Evolutionary conservation across 2,113 vertebrate genomes (phyloP).

Genomic region (Pleuronectes platessa): DNA sequence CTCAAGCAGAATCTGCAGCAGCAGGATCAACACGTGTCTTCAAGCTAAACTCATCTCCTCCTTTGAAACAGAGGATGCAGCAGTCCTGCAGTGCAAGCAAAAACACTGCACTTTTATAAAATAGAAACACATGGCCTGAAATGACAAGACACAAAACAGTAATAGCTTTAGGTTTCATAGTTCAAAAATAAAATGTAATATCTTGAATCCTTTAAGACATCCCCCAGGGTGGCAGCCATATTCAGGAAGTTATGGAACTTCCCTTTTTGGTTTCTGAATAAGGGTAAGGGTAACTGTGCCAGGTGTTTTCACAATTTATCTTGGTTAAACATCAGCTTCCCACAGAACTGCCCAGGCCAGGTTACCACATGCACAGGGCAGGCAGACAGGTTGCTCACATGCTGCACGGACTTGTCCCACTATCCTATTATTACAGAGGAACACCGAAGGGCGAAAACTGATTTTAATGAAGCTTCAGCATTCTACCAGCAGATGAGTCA

Average conservation of each 20-base stretch:
- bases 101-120: too few relatives aligned
- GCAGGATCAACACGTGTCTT: too few relatives aligned
- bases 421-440: not conserved
- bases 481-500: not conserved
- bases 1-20: too few relatives aligned
- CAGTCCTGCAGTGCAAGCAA: too few relatives aligned
- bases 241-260: constrained; percentile 60
- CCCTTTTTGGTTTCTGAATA: constrained; percentile 70
- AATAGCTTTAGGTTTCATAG: too few relatives aligned
- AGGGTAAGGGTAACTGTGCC: constrained; percentile 49
- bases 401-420: not conserved
- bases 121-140: too few relatives aligned
- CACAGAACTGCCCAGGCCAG: constrained; percentile 39
- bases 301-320: constrained; percentile 76
- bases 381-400: constrained; percentile 2
- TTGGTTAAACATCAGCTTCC: constrained; percentile 76
- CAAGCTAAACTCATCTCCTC: too few relatives aligned
- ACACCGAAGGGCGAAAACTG: not conserved
- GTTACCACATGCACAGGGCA: not conserved
- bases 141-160: too few relatives aligned
- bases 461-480: not conserved
- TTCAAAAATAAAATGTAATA: too few relatives aligned
- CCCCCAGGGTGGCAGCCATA: too few relatives aligned
- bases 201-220: too few relatives aligned
- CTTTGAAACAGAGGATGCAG: too few relatives aligned